Evolutionary conservation across 2,113 vertebrate species (phyloP).

Genomic region (Corapipo altera): DNA sequence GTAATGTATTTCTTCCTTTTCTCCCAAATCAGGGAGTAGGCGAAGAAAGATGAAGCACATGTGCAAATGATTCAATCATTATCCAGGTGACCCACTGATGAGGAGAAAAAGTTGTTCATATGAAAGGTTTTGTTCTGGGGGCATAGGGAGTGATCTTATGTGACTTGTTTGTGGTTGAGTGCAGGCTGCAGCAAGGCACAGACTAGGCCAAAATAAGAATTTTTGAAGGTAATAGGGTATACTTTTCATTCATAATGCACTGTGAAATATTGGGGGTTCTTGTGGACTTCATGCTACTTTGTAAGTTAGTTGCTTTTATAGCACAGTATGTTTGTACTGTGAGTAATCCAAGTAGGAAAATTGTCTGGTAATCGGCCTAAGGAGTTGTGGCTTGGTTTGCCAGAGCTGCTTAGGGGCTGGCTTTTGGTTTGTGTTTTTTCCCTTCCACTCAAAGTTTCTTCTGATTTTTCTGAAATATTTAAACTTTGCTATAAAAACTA

Average conservation of each 20-base stretch:
- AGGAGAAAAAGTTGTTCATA: background rate
- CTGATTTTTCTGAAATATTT: background rate
- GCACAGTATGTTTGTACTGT: fast-evolving
- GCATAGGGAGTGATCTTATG: fast-evolving
- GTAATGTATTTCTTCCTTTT: background rate
- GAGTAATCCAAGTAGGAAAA: background rate
- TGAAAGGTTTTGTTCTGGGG: background rate
- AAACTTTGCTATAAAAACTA: fast-evolving
- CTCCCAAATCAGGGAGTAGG: background rate
- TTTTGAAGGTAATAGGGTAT: background rate
- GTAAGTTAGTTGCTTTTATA: background rate
- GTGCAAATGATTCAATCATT: background rate
- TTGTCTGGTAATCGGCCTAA: fast-evolving
- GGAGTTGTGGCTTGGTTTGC: background rate
- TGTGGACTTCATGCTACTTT: fast-evolving
- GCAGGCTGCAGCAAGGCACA: fast-evolving
- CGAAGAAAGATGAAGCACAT: background rate
- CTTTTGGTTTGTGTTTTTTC: background rate
- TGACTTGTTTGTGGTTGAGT: fast-evolving
- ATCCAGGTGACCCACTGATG: background rate
- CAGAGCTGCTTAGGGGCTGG: background rate
- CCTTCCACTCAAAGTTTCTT: fast-evolving
- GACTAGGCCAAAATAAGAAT: fast-evolving
- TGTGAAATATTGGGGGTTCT: background rate
- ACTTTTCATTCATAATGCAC: fast-evolving